These are phyloP conservation scores for Orgyia antiqua DNA, from an alignment of 2,888 invertebrate genomes.

Conservation along the genomic window DNA sequence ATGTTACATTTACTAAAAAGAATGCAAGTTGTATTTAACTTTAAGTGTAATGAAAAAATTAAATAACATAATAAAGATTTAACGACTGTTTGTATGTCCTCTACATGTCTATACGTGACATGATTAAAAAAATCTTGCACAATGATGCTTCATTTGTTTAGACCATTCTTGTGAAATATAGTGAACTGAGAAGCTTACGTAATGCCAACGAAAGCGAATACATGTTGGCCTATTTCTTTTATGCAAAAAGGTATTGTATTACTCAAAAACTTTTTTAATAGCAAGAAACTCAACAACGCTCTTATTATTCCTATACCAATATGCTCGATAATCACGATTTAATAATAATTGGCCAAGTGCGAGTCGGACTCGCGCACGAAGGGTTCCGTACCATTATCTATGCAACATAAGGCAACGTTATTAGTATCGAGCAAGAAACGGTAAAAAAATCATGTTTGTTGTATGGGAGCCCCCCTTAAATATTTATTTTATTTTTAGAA, in stretches of 20 bases:
- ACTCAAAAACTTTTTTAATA: not conserved
- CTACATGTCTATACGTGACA: conserved; percentile 20
- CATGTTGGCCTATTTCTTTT: not conserved
- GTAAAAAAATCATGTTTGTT: too few species aligned
- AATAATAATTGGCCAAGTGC: too few species aligned
- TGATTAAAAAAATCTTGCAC: conserved; percentile 13
- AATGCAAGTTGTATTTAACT: too few species aligned
- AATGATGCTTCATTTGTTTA: conserved; percentile 8
- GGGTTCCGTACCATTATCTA: too few species aligned
- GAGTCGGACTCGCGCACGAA: too few species aligned
- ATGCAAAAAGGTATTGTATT: not conserved
- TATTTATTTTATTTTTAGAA: too few species aligned
- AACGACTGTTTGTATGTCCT: conserved; percentile 19
- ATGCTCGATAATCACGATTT: too few species aligned
- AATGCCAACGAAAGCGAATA: not conserved
- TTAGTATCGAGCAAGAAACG: too few species aligned
- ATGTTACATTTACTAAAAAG: too few species aligned
- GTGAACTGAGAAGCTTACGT: not conserved
- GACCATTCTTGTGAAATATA: conserved; percentile 5
- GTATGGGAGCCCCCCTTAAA: too few species aligned
- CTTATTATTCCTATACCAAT: conserved; percentile 11
- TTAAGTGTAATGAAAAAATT: too few species aligned
- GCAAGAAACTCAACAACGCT: not conserved
- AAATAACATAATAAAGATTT: conserved; percentile 6
- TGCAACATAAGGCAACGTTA: too few species aligned